phyloP scores from a whole-genome alignment of 2,888 invertebrate species.

The Polylopha cassiicola region DNA sequence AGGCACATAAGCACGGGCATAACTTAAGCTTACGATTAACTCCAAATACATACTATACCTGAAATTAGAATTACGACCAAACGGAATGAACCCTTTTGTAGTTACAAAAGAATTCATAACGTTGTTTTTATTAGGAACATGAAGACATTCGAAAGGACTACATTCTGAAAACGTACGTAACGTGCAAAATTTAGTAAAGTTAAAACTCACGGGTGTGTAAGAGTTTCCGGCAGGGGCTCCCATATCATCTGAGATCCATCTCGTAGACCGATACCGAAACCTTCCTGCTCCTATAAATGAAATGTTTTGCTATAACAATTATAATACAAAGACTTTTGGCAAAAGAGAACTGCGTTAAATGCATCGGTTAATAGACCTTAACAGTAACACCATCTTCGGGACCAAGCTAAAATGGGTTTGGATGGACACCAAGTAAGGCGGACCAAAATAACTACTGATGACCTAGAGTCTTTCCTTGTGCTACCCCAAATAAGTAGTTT shows the following conservation, averaged over 20 bases:
- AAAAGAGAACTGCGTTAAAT: not conserved
- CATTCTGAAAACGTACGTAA: constrained; percentile 5
- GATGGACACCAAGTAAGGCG: too few species aligned
- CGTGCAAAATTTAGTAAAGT: constrained; percentile 13
- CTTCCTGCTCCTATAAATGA: constrained; percentile 80
- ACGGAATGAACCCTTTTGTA: constrained; percentile 5
- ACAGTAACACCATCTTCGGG: too few species aligned
- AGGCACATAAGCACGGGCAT: constrained; percentile 35
- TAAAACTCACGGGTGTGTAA: constrained; percentile 53
- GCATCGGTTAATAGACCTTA: too few species aligned
- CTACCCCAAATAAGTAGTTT: too few species aligned
- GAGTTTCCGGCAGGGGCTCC: constrained; percentile 66
- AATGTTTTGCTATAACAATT: not conserved
- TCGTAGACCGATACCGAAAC: constrained; percentile 81
- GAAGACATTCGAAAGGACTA: constrained; percentile 7
- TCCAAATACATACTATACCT: constrained; percentile 12
- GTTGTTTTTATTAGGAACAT: constrained; percentile 1
- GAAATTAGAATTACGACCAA: constrained; percentile 2
- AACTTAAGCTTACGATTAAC: constrained; percentile 30
- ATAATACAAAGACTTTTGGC: constrained; percentile 3
- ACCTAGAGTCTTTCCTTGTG: too few species aligned
- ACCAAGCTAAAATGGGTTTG: too few species aligned
- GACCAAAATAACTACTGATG: too few species aligned
- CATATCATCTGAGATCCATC: constrained; percentile 81
- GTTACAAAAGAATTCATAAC: constrained; percentile 1